Base-by-base conservation (phyloP, 2,888 invertebrate genomes). In the Dione vanillae region DNA sequence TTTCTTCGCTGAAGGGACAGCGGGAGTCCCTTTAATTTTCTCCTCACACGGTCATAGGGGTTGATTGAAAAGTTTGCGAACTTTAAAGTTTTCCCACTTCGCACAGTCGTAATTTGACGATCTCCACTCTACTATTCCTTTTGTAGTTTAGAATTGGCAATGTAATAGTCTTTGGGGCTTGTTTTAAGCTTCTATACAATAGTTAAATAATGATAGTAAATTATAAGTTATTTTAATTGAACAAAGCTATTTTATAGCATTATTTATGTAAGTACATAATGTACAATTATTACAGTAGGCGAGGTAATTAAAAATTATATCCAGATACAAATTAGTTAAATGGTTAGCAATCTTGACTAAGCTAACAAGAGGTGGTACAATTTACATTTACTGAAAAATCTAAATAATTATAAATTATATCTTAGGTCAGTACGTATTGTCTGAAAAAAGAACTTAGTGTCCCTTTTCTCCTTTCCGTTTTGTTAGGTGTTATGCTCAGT, bases 21-120 rank as follows among this genome's bases (percentile, higher is more conserved):
- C 76, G 76, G 71, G 76, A 74, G 78, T 73, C 77, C 78, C 80
- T 79, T 80, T 77, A 80, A 83, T 83, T 82, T 80, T 77, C 72
- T 74, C 74, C 70, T 51, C 74, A 49, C 69, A 74, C 70, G 79
- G 74, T 77, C 81, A 87, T 89, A 87, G 82, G 89, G 89, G 89
- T 82, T 84, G 87, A 89, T 90, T 89, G 90, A 89, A 89, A 91
- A 90, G 88, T 91, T 90, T 73, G 40, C 78, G 75, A 82, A 85
- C 82, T 82, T 80, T 79, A 79, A 82, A 85, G 81, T 84, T 84
- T 80, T 79, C 75, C 79, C 79, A 75, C 81, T 78, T 74, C 75
- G 75, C 73, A 72, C 75, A 73, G 70, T 77, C 75, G 75, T 78
- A 73, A 75, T 76, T 77, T 77, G 74, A 77, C 71, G 73, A 74